These are phyloP conservation scores for Narcine bancroftii DNA, from an alignment of 2,113 vertebrate genomes.

Conservation along the genomic window DNA sequence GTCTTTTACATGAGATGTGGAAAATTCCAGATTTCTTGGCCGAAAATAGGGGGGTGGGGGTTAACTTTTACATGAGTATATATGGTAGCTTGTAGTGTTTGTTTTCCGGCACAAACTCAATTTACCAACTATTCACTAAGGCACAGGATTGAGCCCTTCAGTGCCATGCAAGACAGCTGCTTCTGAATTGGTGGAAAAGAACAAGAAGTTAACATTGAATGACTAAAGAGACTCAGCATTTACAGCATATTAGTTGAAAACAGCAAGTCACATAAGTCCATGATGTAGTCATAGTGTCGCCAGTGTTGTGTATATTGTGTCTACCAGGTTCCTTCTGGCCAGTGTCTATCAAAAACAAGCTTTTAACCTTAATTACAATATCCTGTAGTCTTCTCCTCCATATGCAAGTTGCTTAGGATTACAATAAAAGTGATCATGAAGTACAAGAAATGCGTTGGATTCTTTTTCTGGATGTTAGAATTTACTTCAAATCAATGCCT, in stretches of 20 bases:
- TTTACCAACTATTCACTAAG: background rate
- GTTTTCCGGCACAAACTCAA: background rate
- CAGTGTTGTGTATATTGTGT: conserved; percentile 21
- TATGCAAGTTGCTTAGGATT: no score
- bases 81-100: background rate
- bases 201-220: background rate
- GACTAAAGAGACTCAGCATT: background rate
- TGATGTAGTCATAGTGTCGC: background rate
- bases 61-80: no score
- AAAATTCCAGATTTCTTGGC: no score
- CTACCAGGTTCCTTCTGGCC: background rate
- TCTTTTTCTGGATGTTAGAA: background rate
- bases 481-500: background rate
- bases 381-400: background rate
- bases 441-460: background rate
- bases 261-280: background rate
- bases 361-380: conserved; percentile 19
- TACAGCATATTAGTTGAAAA: background rate
- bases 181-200: background rate
- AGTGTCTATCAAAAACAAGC: background rate
- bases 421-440: no score
- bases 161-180: background rate
- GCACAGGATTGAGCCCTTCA: background rate
- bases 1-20: no score
- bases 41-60: no score